phyloP scores from a whole-genome alignment of 1,140 invertebrate genomes.

The Neodiprion lecontei region DNA sequence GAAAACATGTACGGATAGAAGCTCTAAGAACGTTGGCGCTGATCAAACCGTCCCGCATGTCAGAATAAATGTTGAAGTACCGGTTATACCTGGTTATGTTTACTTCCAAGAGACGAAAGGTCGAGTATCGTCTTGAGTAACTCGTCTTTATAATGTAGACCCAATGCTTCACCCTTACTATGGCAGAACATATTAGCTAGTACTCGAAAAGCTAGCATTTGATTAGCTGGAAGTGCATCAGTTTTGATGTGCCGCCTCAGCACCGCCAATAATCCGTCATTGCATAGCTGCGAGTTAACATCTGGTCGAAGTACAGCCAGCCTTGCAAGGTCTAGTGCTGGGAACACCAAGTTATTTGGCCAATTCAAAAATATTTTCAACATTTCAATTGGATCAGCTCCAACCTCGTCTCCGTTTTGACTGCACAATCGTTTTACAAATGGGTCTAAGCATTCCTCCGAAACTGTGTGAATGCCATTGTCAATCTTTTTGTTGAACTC shows the following conservation, averaged over 20 bases:
- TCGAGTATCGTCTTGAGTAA: slow-evolving; percentile 65
- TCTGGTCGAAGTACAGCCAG: slow-evolving; percentile 74
- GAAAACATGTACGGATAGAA: too few relatives aligned
- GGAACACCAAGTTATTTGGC: slow-evolving; percentile 84
- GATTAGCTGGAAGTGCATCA: slow-evolving; percentile 69
- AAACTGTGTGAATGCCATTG: slow-evolving; percentile 55
- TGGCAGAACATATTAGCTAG: slow-evolving; percentile 80
- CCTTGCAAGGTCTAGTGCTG: slow-evolving; percentile 83
- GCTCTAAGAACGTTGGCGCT: too few relatives aligned
- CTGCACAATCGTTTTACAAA: slow-evolving; percentile 67
- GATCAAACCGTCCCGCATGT: too few relatives aligned
- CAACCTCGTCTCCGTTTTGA: slow-evolving; percentile 47
- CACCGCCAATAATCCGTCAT: slow-evolving; percentile 53
- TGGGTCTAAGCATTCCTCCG: slow-evolving; percentile 65
- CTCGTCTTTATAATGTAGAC: slow-evolving; percentile 65
- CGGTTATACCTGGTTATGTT: slow-evolving; percentile 69
- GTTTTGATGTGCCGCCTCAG: slow-evolving; percentile 52
- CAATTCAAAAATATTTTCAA: slow-evolving; percentile 76
- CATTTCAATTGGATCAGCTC: slow-evolving; percentile 62
- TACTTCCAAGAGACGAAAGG: slow-evolving; percentile 65
- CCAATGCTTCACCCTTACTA: slow-evolving; percentile 67
- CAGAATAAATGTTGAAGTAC: not conserved
- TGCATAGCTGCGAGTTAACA: slow-evolving; percentile 68
- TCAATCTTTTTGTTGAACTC: slow-evolving; percentile 77
- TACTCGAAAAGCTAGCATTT: slow-evolving; percentile 78